These are phyloP conservation scores for Monomorium pharaonis DNA, from an alignment of 1,140 invertebrate genomes.

Conservation along the genomic window DNA sequence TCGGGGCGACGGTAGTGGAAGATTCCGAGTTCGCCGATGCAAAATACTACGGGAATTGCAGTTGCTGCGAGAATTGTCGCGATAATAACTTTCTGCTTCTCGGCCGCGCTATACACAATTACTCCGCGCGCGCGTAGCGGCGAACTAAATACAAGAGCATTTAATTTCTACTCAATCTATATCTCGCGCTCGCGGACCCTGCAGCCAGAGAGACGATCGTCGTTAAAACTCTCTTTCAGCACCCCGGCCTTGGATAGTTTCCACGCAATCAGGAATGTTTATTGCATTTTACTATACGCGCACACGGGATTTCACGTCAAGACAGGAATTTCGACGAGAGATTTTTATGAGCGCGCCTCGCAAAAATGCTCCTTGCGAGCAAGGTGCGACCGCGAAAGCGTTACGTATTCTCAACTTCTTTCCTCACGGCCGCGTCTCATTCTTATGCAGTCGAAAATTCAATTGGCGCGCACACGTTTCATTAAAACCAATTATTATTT, in stretches of 20 bases:
- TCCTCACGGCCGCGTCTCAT: background rate
- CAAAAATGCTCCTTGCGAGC: background rate
- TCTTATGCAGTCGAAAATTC: background rate
- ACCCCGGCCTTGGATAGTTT: background rate
- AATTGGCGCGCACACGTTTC: background rate
- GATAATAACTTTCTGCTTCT: conserved; percentile 59
- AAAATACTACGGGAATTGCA: conserved; percentile 57
- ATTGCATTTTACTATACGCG: conserved; percentile 36
- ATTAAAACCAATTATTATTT: conserved; percentile 1
- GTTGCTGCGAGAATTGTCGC: conserved; percentile 54
- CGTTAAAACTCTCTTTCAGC: conserved; percentile 49
- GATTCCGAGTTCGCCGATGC: conserved; percentile 42
- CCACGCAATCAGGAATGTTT: conserved; percentile 40
- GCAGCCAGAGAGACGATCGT: conserved; percentile 20
- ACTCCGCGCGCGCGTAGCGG: conserved; percentile 44
- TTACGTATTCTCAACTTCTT: background rate
- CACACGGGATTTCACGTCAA: background rate
- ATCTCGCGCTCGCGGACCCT: conserved; percentile 28
- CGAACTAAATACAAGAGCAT: conserved; percentile 54
- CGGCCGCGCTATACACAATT: conserved; percentile 44
- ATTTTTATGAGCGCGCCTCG: background rate
- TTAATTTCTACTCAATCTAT: conserved; percentile 55
- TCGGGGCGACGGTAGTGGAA: conserved; percentile 32
- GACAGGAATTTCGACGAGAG: conserved; percentile 10
- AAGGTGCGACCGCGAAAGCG: background rate